Evolutionary conservation across 64 coral and sea anemone genomes (phyloP).

Genomic region (Stylophora pistillata): DNA sequence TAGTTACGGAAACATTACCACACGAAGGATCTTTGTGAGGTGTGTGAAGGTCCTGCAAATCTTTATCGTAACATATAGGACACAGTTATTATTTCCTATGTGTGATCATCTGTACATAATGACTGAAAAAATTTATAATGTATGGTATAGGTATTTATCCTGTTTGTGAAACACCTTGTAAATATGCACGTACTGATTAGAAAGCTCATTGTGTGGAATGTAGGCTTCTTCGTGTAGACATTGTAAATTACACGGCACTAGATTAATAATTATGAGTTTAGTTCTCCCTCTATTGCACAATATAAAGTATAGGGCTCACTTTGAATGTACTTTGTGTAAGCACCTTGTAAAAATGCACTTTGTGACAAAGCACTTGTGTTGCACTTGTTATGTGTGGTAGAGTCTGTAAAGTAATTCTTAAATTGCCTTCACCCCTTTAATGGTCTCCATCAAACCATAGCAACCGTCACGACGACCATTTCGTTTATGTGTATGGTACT

Average conservation of each 20-base stretch:
- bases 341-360: constrained; percentile 34
- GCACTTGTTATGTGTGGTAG: not conserved
- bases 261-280: not conserved
- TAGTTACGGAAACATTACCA: not conserved
- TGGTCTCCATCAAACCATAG: too few species aligned
- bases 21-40: not conserved
- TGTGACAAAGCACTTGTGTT: constrained; percentile 30
- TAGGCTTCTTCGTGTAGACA: not conserved
- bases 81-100: too few species aligned
- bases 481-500: too few species aligned
- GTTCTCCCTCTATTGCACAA: not conserved
- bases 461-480: too few species aligned
- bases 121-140: too few species aligned
- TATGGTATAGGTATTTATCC: too few species aligned
- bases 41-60: too few species aligned
- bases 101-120: too few species aligned
- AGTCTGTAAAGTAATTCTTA: not conserved
- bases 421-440: too few species aligned
- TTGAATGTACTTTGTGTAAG: not conserved
- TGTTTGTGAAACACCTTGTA: too few species aligned
- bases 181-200: too few species aligned
- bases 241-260: constrained; percentile 10
- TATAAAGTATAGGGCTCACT: not conserved
- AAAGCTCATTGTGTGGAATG: not conserved
- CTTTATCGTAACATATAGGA: too few species aligned